Conservation (phyloP, 2,113 vertebrate genomes). For the Sula dactylatra region DNA sequence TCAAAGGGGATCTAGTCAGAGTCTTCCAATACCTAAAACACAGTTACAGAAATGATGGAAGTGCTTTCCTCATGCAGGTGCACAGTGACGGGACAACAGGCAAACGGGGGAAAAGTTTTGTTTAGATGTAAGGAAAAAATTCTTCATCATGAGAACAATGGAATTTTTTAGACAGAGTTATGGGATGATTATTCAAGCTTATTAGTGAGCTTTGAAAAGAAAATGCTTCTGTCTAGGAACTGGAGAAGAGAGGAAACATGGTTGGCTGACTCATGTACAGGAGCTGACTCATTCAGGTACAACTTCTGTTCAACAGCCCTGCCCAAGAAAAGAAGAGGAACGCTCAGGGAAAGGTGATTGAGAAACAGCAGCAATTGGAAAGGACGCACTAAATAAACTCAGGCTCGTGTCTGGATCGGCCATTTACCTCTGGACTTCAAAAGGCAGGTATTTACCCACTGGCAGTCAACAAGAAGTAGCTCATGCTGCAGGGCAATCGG, state of each 20-base stretch:
- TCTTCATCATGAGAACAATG: neutral
- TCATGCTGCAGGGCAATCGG: neutral
- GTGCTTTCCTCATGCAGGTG: neutral
- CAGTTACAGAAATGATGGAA: neutral
- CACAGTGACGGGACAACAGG: neutral
- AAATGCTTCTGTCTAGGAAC: neutral
- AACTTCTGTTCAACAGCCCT: neutral
- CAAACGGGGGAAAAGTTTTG: neutral
- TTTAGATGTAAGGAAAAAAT: neutral
- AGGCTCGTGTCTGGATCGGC: neutral
- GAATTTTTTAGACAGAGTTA: neutral
- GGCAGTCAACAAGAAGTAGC: neutral
- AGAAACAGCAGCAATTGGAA: neutral
- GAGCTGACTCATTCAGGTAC: neutral
- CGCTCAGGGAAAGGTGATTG: neutral
- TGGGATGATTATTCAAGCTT: neutral
- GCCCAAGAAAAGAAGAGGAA: neutral
- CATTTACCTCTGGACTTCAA: neutral
- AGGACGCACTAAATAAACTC: neutral
- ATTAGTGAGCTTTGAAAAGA: neutral
- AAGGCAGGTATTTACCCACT: neutral
- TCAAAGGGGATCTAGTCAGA: neutral
- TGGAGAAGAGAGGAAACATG: neutral
- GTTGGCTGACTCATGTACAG: neutral
- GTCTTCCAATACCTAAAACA: neutral